Evolutionary conservation across 2,888 invertebrate genomes (phyloP).

Genomic region (Teleogryllus oceanicus): DNA sequence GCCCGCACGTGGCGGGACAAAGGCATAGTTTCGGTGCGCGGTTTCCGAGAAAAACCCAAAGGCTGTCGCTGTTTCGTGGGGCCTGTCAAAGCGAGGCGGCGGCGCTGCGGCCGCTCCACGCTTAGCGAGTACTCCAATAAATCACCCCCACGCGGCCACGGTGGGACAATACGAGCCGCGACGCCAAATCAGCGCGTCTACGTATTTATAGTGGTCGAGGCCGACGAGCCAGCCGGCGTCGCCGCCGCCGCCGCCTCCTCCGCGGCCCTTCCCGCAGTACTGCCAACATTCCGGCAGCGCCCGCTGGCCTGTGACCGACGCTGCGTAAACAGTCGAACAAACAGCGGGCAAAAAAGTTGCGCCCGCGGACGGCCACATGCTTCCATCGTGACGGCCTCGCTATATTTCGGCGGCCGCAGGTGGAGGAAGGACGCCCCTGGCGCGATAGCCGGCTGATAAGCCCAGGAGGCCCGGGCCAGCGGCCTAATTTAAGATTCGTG

Average conservation of each 20-base stretch:
- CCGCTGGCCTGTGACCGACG: conserved; percentile 9
- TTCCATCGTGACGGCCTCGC: background rate
- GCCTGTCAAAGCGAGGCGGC: background rate
- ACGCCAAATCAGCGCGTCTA: conserved; percentile 18
- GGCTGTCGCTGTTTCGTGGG: background rate
- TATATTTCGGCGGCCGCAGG: too few relatives aligned
- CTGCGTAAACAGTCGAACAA: background rate
- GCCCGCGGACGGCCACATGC: background rate
- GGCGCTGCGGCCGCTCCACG: background rate
- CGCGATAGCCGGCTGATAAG: too few relatives aligned
- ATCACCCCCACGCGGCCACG: conserved; percentile 18
- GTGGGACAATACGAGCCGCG: conserved; percentile 8
- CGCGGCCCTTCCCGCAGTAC: background rate
- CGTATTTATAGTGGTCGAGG: conserved; percentile 4
- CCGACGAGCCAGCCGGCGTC: background rate
- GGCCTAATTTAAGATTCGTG: too few relatives aligned
- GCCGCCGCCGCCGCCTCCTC: background rate
- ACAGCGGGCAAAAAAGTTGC: background rate
- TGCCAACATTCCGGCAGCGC: conserved; percentile 6
- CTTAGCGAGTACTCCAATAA: background rate
- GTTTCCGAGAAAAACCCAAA: background rate
- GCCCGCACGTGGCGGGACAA: background rate
- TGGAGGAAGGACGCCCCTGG: too few relatives aligned
- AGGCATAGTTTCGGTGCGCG: background rate
- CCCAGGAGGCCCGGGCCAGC: too few relatives aligned